phyloP scores from a whole-genome alignment of 2,888 invertebrate species.

The Diplazon laetatorius region DNA sequence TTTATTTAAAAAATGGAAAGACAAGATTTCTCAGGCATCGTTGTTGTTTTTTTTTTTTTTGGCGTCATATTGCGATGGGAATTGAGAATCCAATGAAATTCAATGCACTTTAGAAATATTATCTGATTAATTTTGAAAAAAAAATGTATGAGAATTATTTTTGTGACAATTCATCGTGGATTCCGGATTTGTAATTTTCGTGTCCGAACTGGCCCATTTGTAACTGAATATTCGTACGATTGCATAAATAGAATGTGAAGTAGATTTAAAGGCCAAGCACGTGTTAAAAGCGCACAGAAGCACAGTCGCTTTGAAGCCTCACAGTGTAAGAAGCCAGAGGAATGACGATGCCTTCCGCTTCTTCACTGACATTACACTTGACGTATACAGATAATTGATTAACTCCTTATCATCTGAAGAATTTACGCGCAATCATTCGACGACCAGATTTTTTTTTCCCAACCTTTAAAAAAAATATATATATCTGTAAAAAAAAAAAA shows the following conservation, averaged over 20 bases:
- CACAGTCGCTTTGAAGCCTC: slow-evolving; percentile 73
- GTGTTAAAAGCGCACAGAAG: slow-evolving; percentile 13
- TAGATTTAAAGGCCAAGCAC: slow-evolving; percentile 24
- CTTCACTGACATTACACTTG: slow-evolving; percentile 71
- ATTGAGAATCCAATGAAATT: neutral
- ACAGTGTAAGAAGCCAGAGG: slow-evolving; percentile 76
- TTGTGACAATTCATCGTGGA: neutral
- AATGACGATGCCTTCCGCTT: slow-evolving; percentile 60
- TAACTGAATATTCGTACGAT: slow-evolving; percentile 34
- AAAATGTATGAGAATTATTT: too few species aligned
- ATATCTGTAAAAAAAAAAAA: neutral
- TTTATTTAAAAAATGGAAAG: too few species aligned
- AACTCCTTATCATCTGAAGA: slow-evolving; percentile 42
- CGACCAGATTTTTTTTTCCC: too few species aligned
- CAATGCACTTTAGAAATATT: too few species aligned
- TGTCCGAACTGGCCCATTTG: slow-evolving; percentile 18
- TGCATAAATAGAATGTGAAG: slow-evolving; percentile 32
- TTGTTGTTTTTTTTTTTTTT: neutral
- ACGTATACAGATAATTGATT: slow-evolving; percentile 61
- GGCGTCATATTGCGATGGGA: neutral
- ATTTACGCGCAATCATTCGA: slow-evolving; percentile 3
- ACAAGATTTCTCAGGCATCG: too few species aligned
- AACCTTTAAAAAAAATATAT: too few species aligned
- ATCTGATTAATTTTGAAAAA: neutral
- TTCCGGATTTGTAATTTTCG: neutral